These are phyloP conservation scores for Boloria selene DNA, from an alignment of 2,888 invertebrate genomes.

Conservation along the genomic window DNA sequence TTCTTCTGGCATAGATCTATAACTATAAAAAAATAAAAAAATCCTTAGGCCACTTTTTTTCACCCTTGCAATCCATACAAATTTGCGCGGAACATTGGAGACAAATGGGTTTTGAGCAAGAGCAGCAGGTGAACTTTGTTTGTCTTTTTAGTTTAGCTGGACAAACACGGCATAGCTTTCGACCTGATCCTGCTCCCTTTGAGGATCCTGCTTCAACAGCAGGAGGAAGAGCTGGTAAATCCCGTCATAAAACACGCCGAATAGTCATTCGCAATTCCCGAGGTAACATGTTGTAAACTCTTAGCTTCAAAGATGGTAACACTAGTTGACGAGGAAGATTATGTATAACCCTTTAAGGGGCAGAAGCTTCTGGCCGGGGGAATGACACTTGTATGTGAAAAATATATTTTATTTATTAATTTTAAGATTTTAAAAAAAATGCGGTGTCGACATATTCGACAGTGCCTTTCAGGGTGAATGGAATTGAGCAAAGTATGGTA, in stretches of 20 bases:
- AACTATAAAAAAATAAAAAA: slow-evolving; percentile 14
- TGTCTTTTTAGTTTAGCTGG: no score
- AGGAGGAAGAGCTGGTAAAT: no score
- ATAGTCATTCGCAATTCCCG: neutral
- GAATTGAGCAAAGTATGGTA: no score
- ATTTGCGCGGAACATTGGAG: slow-evolving; percentile 14
- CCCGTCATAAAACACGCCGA: neutral
- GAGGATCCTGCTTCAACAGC: neutral
- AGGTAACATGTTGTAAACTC: neutral
- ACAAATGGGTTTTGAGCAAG: slow-evolving; percentile 13
- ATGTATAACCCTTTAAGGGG: no score
- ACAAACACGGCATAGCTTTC: slow-evolving; percentile 16
- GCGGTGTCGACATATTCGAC: no score
- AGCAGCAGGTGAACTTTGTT: slow-evolving; percentile 17
- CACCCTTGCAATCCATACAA: slow-evolving; percentile 14
- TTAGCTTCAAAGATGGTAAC: neutral
- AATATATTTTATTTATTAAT: no score
- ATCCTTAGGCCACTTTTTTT: slow-evolving; percentile 6
- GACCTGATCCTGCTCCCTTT: neutral
- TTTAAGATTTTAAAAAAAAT: no score
- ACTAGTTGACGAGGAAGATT: neutral
- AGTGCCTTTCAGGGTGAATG: no score
- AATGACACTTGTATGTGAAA: no score
- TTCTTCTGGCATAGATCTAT: slow-evolving; percentile 8
- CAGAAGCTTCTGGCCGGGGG: no score